Evolutionary conservation across 2,888 invertebrate species (phyloP).

Genomic region (Branchipolynoe longqiensis): DNA sequence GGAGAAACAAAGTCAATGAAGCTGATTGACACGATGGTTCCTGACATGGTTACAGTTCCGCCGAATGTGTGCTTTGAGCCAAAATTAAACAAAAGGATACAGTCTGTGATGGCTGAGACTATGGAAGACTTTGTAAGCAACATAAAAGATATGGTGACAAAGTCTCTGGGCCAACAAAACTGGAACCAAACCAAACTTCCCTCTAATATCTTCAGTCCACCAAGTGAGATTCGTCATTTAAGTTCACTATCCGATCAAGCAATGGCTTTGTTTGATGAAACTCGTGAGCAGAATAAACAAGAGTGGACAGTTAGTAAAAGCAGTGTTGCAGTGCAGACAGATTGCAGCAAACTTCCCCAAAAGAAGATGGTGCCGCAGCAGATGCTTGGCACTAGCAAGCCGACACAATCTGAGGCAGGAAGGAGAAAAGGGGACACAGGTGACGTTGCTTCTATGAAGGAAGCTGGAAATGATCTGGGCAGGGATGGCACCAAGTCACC

Average conservation of each 20-base stretch:
- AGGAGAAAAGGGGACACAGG: not conserved
- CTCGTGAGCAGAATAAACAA: not conserved
- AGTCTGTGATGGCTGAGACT: conserved; percentile 24
- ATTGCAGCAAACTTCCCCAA: conserved; percentile 10
- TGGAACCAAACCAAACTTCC: not conserved
- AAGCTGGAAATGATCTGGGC: too few species aligned
- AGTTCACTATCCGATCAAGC: not conserved
- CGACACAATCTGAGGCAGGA: not conserved
- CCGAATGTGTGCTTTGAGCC: not conserved
- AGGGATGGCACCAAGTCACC: too few species aligned
- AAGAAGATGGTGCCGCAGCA: not conserved
- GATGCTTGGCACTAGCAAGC: not conserved
- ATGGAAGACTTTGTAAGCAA: not conserved
- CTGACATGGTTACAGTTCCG: too few species aligned
- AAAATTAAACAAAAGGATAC: not conserved
- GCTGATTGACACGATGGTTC: too few species aligned
- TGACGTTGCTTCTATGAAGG: too few species aligned
- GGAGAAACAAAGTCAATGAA: too few species aligned
- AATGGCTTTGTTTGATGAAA: not conserved
- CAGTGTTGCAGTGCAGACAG: conserved; percentile 2
- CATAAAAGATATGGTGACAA: not conserved
- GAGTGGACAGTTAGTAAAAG: not conserved
- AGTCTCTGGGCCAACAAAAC: not conserved
- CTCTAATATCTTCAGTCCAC: not conserved
- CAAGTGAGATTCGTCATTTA: conserved; percentile 15